Conservation (phyloP, 1,140 invertebrate genomes). For the Proales similis region DNA sequence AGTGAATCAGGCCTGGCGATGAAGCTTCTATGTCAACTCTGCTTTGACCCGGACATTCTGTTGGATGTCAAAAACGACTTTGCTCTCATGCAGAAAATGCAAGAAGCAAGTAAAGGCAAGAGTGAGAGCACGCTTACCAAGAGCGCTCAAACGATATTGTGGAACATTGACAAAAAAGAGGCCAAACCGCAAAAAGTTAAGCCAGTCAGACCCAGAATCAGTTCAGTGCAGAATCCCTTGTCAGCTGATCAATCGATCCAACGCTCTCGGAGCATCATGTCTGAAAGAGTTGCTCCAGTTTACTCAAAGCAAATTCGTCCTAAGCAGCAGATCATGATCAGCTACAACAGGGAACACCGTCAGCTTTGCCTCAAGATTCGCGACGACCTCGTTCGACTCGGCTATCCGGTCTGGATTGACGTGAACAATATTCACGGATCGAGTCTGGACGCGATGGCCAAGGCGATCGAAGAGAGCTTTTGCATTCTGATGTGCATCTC, state of each 20-base stretch:
- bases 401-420: slow-evolving; percentile 24
- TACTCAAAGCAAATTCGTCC: too few relatives aligned
- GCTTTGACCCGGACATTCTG: slow-evolving; percentile 8
- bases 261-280: too few relatives aligned
- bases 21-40: slow-evolving; percentile 25
- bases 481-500: slow-evolving; percentile 18
- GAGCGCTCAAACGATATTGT: slow-evolving; percentile 21
- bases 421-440: slow-evolving; percentile 11
- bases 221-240: too few relatives aligned
- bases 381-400: background rate
- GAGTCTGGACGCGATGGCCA: slow-evolving; percentile 38
- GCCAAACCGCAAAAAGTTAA: too few relatives aligned
- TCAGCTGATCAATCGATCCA: too few relatives aligned
- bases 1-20: background rate
- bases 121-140: too few relatives aligned
- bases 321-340: slow-evolving; percentile 26
- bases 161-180: slow-evolving; percentile 4
- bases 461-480: slow-evolving; percentile 23
- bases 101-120: too few relatives aligned
- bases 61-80: slow-evolving; percentile 7
- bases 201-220: too few relatives aligned
- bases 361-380: slow-evolving; percentile 1
- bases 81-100: too few relatives aligned
- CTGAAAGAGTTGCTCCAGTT: too few relatives aligned
- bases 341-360: background rate